These are phyloP conservation scores for Sinonovacula constricta DNA, from an alignment of 1,140 invertebrate species.

Conservation along the genomic window DNA sequence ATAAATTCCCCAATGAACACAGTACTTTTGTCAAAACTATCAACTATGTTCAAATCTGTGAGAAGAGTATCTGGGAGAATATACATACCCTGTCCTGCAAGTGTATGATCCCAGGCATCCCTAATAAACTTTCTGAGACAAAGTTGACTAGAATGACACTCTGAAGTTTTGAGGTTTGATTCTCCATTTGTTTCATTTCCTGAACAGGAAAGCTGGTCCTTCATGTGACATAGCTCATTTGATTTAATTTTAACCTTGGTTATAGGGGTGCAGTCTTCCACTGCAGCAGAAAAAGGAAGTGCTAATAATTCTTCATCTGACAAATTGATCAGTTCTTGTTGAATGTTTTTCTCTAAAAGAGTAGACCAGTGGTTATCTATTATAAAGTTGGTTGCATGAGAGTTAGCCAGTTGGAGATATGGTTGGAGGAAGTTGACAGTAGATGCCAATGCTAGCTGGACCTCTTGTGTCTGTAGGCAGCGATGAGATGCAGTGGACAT, in stretches of 20 bases:
- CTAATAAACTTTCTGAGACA: background rate
- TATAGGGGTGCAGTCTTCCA: background rate
- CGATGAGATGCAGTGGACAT: no score
- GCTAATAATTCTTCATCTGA: conserved; percentile 14
- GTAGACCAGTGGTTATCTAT: conserved; percentile 36
- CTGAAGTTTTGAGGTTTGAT: background rate
- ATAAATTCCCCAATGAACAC: conserved; percentile 81
- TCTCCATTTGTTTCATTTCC: background rate
- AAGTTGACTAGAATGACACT: background rate
- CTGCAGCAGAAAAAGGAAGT: conserved; percentile 16
- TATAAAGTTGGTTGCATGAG: conserved; percentile 48
- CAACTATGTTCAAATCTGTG: background rate
- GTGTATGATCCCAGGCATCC: background rate
- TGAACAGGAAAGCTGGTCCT: background rate
- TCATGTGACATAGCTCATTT: background rate
- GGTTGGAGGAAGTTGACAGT: conserved; percentile 28
- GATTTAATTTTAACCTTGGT: background rate
- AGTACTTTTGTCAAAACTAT: background rate
- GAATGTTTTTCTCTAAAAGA: conserved; percentile 6
- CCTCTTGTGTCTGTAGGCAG: no score
- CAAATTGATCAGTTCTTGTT: conserved; percentile 34
- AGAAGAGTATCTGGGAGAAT: background rate
- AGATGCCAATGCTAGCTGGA: no score
- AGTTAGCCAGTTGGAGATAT: conserved; percentile 38
- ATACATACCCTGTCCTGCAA: background rate